Conservation (phyloP, 2,113 vertebrate species). For the Festucalex cinctus region DNA sequence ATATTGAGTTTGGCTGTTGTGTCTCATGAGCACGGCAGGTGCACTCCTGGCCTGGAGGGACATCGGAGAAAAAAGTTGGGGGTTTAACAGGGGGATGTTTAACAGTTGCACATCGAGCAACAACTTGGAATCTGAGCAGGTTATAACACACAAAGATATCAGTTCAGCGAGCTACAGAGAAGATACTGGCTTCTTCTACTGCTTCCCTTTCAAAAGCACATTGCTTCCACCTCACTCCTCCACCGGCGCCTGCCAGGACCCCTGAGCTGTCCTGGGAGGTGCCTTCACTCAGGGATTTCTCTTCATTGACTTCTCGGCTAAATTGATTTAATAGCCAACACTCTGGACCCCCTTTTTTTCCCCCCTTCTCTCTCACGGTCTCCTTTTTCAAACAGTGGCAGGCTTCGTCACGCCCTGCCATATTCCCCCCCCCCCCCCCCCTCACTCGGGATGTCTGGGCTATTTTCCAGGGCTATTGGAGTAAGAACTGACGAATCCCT, state of each 20-base stretch:
- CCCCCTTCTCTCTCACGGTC: conserved; percentile 54
- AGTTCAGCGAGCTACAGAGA: not conserved
- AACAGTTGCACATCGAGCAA: not conserved
- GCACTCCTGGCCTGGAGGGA: conserved; percentile 39
- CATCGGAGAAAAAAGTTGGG: not conserved
- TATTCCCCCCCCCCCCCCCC: conserved; percentile 55
- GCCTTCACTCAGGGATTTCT: conserved; percentile 50
- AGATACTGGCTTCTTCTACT: not conserved
- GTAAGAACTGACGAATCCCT: conserved; percentile 70
- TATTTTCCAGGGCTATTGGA: conserved; percentile 72
- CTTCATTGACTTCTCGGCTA: conserved; percentile 60
- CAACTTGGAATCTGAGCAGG: not conserved
- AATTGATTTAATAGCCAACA: conserved; percentile 75
- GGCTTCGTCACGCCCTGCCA: conserved; percentile 67
- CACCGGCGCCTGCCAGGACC: conserved; percentile 47
- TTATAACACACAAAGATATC: not conserved
- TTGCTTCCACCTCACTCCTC: conserved; percentile 43
- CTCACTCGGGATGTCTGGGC: conserved; percentile 61
- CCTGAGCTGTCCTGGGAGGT: conserved; percentile 57
- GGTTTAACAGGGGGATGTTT: not conserved
- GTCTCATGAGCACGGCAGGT: conserved; percentile 38
- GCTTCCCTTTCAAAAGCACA: conserved; percentile 25
- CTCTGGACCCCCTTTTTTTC: conserved; percentile 39
- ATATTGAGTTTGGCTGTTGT: conserved; percentile 66
- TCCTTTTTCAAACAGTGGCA: conserved; percentile 57